Base-by-base conservation (phyloP, 2,113 vertebrate genomes). In the Oreocharis arfaki region DNA sequence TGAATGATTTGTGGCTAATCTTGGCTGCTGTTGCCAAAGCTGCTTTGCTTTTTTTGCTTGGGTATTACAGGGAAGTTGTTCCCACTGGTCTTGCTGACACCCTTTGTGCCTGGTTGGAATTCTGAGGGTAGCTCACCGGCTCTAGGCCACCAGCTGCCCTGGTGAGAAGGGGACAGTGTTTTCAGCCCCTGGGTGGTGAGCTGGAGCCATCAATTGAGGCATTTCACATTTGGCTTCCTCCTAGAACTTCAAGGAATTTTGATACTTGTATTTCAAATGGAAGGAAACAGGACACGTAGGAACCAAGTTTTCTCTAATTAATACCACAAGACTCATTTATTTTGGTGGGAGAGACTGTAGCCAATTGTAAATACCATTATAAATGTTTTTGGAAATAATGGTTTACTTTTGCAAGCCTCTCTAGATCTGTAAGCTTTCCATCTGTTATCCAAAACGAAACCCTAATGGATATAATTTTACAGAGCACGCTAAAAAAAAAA, bases 41-140 rank as follows among this genome's bases (percentile, higher is more conserved):
- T 60, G 30, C 35, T 64, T 47, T 49, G 28, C n/a, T 60, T 1
- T 13, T 63, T 56, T 41, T 57, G 53, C 16, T 50, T 0, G 0
- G 20, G 7, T 33, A 1, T 6, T 8, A 6, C 5, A 24, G 44
- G 32, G 33, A 30, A 52, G 15, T 50, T 26, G 32, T 16, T 87
- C 23, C 20, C 1, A 2, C 35, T 20, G 70, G 35, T 59, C 44
- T 30, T 19, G 75, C 79, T 52, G 42, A 23, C 33, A 5, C 1
- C 3, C 26, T 12, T 27, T 27, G 57, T 9, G 27, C 27, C 27
- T 24, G 35, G 32, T 37, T 33, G 42, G 18, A 19, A 20, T 30
- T 41, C 22, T 19, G 74, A 6, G 5, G 39, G 14, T 14, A 19
- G 13, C 41, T 73, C 6, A 3, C 7, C 44, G 46, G 57, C 30